phyloP scores from a whole-genome alignment of 1,140 invertebrate genomes.

The Papilio aristodemus region DNA sequence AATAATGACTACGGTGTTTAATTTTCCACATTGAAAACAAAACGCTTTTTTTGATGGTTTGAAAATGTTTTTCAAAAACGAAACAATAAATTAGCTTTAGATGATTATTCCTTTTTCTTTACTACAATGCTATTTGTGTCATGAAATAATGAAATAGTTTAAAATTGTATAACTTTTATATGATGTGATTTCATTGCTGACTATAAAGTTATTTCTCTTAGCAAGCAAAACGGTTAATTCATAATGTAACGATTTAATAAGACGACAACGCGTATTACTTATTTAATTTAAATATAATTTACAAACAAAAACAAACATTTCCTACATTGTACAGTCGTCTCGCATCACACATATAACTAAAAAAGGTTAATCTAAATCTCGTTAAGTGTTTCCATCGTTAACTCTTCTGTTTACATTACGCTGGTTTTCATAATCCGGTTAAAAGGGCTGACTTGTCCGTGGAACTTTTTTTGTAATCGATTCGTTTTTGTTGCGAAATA shows the following conservation, averaged over 20 bases:
- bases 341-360: slow-evolving; percentile 30
- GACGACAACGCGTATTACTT: not conserved
- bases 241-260: not conserved
- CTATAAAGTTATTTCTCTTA: no score
- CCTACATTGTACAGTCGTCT: slow-evolving; percentile 12
- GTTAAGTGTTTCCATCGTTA: slow-evolving; percentile 43
- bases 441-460: slow-evolving; percentile 27
- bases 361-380: slow-evolving; percentile 44
- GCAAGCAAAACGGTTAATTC: no score
- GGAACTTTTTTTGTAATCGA: slow-evolving; percentile 13
- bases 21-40: not conserved
- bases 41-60: not conserved
- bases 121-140: not conserved
- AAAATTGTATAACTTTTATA: not conserved
- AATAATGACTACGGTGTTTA: not conserved
- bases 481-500: slow-evolving; percentile 9
- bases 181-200: no score
- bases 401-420: slow-evolving; percentile 40
- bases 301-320: slow-evolving; percentile 21
- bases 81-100: not conserved
- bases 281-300: slow-evolving; percentile 18
- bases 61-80: not conserved
- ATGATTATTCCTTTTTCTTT: not conserved
- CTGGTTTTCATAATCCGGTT: slow-evolving; percentile 34
- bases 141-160: not conserved